Conservation (phyloP, 1,140 invertebrate species). For the Macrobrachium rosenbergii region DNA sequence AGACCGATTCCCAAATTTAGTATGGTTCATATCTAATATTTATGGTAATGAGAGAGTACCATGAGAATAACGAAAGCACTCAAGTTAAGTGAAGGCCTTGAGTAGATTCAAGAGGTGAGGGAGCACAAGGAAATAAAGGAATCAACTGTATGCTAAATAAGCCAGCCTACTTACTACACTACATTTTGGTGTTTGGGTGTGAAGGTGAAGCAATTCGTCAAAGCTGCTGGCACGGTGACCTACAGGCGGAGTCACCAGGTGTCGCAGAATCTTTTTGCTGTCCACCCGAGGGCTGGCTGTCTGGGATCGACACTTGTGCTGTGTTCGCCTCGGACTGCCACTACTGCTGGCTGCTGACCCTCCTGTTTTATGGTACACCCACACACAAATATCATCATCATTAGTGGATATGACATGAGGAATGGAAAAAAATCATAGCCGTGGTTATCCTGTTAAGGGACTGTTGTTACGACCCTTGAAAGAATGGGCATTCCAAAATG, state of each 20-base stretch:
- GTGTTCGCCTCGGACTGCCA: conserved; percentile 69
- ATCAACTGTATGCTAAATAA: not conserved
- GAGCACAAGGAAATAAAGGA: not conserved
- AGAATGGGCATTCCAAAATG: not conserved
- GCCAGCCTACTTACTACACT: conserved; percentile 61
- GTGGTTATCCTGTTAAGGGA: not conserved
- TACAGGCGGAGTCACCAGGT: conserved; percentile 75
- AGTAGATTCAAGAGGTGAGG: too few species aligned
- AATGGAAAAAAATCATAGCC: not conserved
- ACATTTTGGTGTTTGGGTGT: conserved; percentile 71
- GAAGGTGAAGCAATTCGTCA: conserved; percentile 80
- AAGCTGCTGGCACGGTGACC: conserved; percentile 68
- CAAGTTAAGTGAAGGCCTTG: too few species aligned
- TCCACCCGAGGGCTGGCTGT: conserved; percentile 77
- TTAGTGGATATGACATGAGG: not conserved
- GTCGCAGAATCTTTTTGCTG: conserved; percentile 82
- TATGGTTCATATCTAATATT: too few species aligned
- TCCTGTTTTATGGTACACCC: not conserved
- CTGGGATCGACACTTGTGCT: conserved; percentile 75
- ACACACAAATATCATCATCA: conserved; percentile 2
- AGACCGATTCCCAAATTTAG: too few species aligned
- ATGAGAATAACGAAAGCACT: too few species aligned
- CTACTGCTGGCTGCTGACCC: conserved; percentile 33
- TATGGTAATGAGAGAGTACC: too few species aligned
- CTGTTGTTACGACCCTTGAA: too few species aligned